Conservation (phyloP, 2,113 vertebrate genomes). For the Barbus barbus region DNA sequence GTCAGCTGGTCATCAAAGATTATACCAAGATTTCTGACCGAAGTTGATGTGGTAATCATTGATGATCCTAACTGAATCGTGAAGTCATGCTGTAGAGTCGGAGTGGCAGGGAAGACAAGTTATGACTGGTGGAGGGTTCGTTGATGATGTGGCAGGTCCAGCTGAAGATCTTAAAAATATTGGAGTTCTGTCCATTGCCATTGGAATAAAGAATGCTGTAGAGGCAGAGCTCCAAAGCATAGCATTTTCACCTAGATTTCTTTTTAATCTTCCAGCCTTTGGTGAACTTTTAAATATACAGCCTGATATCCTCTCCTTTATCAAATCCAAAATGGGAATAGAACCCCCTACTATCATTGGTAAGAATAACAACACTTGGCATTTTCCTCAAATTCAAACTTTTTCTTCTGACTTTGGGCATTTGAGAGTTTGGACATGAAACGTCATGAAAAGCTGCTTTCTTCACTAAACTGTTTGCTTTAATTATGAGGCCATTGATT, state of each 20-base stretch:
- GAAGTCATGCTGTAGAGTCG: too few species aligned
- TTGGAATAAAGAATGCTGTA: conserved; percentile 82
- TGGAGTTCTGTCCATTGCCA: conserved; percentile 80
- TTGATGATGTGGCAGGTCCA: conserved; percentile 72
- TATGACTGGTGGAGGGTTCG: conserved; percentile 83
- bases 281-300: conserved; percentile 80
- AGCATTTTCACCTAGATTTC: conserved; percentile 79
- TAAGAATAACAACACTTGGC: conserved; percentile 63
- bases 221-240: conserved; percentile 81
- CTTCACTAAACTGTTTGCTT: conserved; percentile 48
- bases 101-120: too few species aligned
- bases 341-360: conserved; percentile 65
- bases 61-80: too few species aligned
- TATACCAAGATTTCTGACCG: too few species aligned
- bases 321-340: conserved; percentile 65
- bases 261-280: conserved; percentile 80
- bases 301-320: conserved; percentile 69
- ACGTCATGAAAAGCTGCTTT: conserved; percentile 47
- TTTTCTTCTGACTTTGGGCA: conserved; percentile 21
- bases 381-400: neutral
- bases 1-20: too few species aligned
- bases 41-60: too few species aligned
- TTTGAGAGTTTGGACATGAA: conserved; percentile 62
- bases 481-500: conserved; percentile 21
- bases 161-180: conserved; percentile 75